These are phyloP conservation scores for Mycetomoellerius zeteki DNA, from an alignment of 1,140 invertebrate species.

Conservation along the genomic window DNA sequence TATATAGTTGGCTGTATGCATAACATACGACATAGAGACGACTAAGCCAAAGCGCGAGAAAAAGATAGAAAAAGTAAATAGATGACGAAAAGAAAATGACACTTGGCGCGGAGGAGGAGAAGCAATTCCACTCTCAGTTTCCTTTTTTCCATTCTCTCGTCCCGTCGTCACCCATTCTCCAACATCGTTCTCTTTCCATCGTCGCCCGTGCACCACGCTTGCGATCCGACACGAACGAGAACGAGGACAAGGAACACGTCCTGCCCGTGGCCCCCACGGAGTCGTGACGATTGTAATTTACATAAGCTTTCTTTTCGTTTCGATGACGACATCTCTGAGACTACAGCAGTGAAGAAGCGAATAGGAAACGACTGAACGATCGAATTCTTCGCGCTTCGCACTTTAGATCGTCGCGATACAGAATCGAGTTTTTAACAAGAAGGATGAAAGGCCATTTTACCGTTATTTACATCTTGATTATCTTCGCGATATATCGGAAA, in stretches of 20 bases:
- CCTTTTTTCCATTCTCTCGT: conserved; percentile 69
- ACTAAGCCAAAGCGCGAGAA: conserved; percentile 29
- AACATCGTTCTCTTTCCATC: background rate
- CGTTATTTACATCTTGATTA: conserved; percentile 41
- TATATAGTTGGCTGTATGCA: conserved; percentile 24
- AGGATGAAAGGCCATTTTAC: background rate
- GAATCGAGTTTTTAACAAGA: conserved; percentile 1
- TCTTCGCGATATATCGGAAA: background rate
- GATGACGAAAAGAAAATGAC: conserved; percentile 74
- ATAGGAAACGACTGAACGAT: conserved; percentile 39
- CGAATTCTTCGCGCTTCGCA: conserved; percentile 57
- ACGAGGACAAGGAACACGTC: conserved; percentile 53
- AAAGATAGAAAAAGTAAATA: conserved; percentile 64
- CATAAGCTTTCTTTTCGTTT: conserved; percentile 74
- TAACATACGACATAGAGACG: conserved; percentile 16
- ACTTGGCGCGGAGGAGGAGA: conserved; percentile 62
- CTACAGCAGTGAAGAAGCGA: background rate
- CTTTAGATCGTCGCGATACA: conserved; percentile 35
- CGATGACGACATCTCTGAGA: conserved; percentile 52
- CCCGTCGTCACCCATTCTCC: background rate
- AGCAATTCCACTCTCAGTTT: conserved; percentile 76
- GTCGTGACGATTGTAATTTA: conserved; percentile 72
- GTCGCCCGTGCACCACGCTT: conserved; percentile 29
- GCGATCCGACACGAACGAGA: conserved; percentile 32
- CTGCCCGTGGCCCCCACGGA: conserved; percentile 31